phyloP scores from a whole-genome alignment of 1,140 invertebrate species.

The Cotesia glomerata region DNA sequence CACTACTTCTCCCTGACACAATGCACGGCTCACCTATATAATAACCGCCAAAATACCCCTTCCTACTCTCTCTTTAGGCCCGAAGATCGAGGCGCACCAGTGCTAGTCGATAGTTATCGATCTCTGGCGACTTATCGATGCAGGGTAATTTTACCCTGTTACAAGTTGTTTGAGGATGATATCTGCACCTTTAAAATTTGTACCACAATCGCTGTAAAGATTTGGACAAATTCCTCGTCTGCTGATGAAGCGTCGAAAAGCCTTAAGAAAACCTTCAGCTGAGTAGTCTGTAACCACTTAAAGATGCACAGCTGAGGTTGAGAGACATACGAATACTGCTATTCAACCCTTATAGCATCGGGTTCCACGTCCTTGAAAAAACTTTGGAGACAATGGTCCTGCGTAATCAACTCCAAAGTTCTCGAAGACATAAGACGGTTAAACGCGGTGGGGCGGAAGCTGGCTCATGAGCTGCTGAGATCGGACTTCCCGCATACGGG shows the following conservation, averaged over 20 bases:
- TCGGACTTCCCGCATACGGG: neutral
- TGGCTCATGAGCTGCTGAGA: slow-evolving; percentile 47
- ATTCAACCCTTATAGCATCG: slow-evolving; percentile 35
- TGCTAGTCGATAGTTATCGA: too few relatives aligned
- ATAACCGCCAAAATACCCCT: too few relatives aligned
- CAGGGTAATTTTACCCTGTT: too few relatives aligned
- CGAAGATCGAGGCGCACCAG: too few relatives aligned
- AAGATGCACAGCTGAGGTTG: slow-evolving; percentile 41
- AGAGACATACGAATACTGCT: slow-evolving; percentile 12
- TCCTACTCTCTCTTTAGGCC: too few relatives aligned
- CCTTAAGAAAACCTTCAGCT: neutral
- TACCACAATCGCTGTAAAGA: slow-evolving; percentile 4
- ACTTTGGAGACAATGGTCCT: slow-evolving; percentile 43
- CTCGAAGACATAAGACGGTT: slow-evolving; percentile 27
- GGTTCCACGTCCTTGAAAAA: too few relatives aligned
- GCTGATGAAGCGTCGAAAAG: neutral
- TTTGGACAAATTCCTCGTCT: neutral
- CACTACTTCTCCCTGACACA: too few relatives aligned
- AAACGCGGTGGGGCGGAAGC: slow-evolving; percentile 30
- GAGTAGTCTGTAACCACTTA: slow-evolving; percentile 28
- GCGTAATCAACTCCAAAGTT: slow-evolving; percentile 32
- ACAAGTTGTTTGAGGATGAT: neutral
- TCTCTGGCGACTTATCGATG: too few relatives aligned
- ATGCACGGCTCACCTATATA: too few relatives aligned
- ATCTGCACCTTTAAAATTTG: slow-evolving; percentile 13